A percentile compares a stretch with the other conserved stretches of the same genome.
These are phyloP conservation scores for Eospalax fontanierii DNA, from an alignment of 2,797 vertebrate species.

Conservation along the genomic window DNA sequence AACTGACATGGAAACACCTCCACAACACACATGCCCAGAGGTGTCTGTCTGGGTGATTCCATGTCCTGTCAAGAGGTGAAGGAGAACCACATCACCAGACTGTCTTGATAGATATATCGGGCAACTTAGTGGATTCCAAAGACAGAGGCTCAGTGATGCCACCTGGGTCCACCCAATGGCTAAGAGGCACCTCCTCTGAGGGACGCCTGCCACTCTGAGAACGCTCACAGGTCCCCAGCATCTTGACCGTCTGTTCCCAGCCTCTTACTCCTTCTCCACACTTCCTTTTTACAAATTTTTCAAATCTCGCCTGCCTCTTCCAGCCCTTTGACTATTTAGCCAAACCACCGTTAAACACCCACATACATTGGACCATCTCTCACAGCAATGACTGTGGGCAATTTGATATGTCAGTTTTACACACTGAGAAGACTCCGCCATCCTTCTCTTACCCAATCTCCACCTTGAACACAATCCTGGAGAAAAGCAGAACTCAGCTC, in stretches of 20 bases:
- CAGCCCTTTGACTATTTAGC: background rate
- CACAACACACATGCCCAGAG: background rate
- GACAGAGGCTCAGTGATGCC: background rate
- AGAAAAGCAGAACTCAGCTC: background rate
- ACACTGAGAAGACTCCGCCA: background rate
- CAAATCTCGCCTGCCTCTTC: background rate
- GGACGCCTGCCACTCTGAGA: background rate
- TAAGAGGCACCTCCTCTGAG: background rate
- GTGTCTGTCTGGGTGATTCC: background rate
- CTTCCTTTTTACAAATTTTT: background rate
- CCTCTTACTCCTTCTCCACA: background rate
- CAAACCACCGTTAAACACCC: background rate
- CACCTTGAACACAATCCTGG: accelerated
- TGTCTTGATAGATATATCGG: background rate
- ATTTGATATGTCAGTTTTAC: background rate
- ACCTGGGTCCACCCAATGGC: background rate
- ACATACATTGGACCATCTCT: no score
- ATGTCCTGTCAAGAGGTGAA: background rate
- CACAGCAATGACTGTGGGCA: background rate
- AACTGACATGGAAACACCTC: background rate
- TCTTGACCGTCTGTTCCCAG: background rate
- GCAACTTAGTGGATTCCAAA: background rate
- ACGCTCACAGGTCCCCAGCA: background rate
- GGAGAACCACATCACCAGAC: background rate
- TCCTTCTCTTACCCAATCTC: no score